Evolutionary conservation across 2,888 invertebrate species (phyloP).

Genomic region (Ectropis crepuscularia): DNA sequence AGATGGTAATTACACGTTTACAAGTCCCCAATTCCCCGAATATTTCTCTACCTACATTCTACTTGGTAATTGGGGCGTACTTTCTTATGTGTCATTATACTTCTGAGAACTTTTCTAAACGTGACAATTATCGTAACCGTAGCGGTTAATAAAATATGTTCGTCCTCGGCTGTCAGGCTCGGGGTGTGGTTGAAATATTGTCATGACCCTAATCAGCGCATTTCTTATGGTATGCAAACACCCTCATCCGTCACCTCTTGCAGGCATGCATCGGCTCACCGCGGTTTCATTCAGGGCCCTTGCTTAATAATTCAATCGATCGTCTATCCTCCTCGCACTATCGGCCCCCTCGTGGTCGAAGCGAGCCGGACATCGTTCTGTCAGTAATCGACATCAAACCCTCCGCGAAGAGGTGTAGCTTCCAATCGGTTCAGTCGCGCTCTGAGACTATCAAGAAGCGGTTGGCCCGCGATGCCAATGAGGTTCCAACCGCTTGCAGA

Average conservation of each 20-base stretch:
- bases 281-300: slow-evolving; percentile 67
- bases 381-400: slow-evolving; percentile 27
- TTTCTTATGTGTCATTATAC: slow-evolving; percentile 51
- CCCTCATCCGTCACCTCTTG: slow-evolving; percentile 56
- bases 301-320: slow-evolving; percentile 75
- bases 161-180: slow-evolving; percentile 51
- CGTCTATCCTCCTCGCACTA: slow-evolving; percentile 50
- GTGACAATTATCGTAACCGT: slow-evolving; percentile 66
- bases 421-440: slow-evolving; percentile 62
- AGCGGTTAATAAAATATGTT: slow-evolving; percentile 65
- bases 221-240: slow-evolving; percentile 66
- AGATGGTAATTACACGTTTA: slow-evolving; percentile 44
- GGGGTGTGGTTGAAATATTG: slow-evolving; percentile 60
- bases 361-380: slow-evolving; percentile 53
- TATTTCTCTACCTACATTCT: slow-evolving; percentile 45
- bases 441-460: slow-evolving; percentile 60
- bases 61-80: slow-evolving; percentile 49
- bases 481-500: slow-evolving; percentile 75
- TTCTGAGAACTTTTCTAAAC: slow-evolving; percentile 62
- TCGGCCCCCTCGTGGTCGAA: slow-evolving; percentile 36
- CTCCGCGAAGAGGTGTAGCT: slow-evolving; percentile 40
- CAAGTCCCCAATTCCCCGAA: slow-evolving; percentile 38
- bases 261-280: slow-evolving; percentile 61
- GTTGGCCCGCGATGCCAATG: slow-evolving; percentile 75
- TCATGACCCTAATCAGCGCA: slow-evolving; percentile 67